Conservation (phyloP, 2,113 vertebrate genomes). For the Hystrix cristata region DNA sequence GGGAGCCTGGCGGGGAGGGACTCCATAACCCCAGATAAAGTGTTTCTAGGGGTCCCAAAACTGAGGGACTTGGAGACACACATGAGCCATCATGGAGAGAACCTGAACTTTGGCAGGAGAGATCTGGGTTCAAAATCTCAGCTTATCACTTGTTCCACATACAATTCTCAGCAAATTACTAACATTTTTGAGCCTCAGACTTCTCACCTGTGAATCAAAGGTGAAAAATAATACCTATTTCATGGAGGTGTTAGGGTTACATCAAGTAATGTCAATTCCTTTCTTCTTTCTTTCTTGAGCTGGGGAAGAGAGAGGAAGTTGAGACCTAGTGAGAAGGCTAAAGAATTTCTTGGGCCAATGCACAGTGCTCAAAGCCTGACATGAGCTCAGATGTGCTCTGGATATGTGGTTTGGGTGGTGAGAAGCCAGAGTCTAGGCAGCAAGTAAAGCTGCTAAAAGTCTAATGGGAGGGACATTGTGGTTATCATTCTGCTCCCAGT, state of each 20-base stretch:
- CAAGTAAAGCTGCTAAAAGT: not conserved
- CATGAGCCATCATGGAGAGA: not conserved
- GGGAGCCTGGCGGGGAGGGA: not conserved
- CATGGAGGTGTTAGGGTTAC: conserved; percentile 11
- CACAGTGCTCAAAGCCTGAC: not conserved
- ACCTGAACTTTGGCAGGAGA: not conserved
- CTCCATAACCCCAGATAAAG: not conserved
- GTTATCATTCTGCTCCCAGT: not conserved
- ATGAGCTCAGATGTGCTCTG: not conserved
- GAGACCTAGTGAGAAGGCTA: not conserved
- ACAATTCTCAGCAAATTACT: conserved; percentile 4
- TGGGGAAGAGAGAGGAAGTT: not conserved
- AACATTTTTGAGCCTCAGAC: not conserved
- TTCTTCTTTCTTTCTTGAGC: not conserved
- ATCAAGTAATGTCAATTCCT: conserved; percentile 13
- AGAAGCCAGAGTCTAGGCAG: not conserved
- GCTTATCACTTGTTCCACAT: not conserved
- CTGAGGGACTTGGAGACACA: not conserved
- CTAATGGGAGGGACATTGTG: not conserved
- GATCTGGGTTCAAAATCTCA: conserved; percentile 31
- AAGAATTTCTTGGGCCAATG: not conserved
- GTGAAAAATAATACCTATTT: conserved; percentile 32
- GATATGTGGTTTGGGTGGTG: not conserved
- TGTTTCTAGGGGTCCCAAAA: not conserved
- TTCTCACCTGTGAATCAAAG: conserved; percentile 40